Evolutionary conservation across 2,888 invertebrate genomes (phyloP), one percentile per base, ranked within the genome.

Genomic region (Campoplex capitator): DNA sequence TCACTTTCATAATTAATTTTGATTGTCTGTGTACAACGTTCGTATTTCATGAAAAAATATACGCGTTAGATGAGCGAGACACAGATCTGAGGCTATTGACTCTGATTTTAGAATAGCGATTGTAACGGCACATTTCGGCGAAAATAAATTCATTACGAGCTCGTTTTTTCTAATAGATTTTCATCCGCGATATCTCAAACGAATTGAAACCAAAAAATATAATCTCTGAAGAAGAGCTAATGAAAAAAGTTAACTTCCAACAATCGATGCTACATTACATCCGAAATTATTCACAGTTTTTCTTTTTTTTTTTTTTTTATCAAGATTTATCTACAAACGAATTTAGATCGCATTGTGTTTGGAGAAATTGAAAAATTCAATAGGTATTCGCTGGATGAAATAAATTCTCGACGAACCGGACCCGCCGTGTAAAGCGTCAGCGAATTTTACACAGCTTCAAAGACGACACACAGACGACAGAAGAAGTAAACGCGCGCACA

Each of bases 321-420:
- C 13, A 62, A 32, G 16, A 51, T 51, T 18, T 18, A n/a, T 51
- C 1, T 51, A n/a, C 6, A 51, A 51, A 62, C 23, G 23, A 75
- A 42, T 42, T 42, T 11, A 11, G 16, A 11, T 13, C 38, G 0
- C 13, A 51, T 68, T 67, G n/a, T n/a, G 16, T 70, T 3, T 28
- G 68, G 32, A 18, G n/a, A 56, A 45, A 32, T 13, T 13, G 11
- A 68, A 51, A 67, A 68, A 28, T 9, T 13, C 13, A 45, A 13
- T 45, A 56, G 18, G 45, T 45, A 65, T 35, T 75, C 75, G 13
- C 54, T 82, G 11, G 18, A 9, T n/a, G 16, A 38, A 32, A 71
- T 28, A 13, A 77, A 73, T 86, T 75, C 58, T 83, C 51, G 83
- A 86, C 86, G 86, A 86, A 80, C 86, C 79, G 83, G 86, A 86